Percentiles rank a stretch among this genome's conserved stretches.
These are phyloP conservation scores for Platichthys flesus DNA, from an alignment of 2,113 vertebrate species.

Conservation along the genomic window DNA sequence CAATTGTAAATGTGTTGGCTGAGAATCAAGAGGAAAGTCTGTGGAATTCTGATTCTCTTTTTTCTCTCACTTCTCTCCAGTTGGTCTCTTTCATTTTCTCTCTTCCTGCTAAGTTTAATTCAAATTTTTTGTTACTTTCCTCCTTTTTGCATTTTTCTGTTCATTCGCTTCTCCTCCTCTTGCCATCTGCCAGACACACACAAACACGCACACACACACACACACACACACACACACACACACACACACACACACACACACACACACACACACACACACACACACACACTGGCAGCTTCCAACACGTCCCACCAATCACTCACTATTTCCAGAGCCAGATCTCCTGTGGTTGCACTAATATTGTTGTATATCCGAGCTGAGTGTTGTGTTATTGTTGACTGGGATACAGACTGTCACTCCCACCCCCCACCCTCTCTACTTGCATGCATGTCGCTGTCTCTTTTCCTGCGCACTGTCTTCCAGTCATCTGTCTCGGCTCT, in stretches of 20 bases:
- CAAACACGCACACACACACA: conserved; percentile 19
- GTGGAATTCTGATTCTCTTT: conserved; percentile 39
- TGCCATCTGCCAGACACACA: conserved; percentile 35
- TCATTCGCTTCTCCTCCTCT: background rate
- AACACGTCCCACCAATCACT: conserved; percentile 1
- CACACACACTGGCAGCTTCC: conserved; percentile 8
- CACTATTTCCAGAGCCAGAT: conserved; percentile 6
- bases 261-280: conserved; percentile 1
- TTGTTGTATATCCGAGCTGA: conserved; percentile 49
- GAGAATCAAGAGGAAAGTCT: conserved; percentile 68
- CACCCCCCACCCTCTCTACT: background rate
- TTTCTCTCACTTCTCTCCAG: conserved; percentile 3
- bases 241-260: conserved; percentile 14
- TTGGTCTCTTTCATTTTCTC: background rate
- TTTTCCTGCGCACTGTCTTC: conserved; percentile 21
- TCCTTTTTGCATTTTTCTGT: background rate
- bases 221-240: conserved; percentile 7
- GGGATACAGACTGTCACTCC: background rate
- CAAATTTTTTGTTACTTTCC: background rate
- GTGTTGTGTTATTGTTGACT: conserved; percentile 53
- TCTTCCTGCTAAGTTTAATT: background rate
- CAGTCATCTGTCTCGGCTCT: conserved; percentile 54
- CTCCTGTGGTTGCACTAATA: conserved; percentile 51
- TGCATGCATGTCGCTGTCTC: background rate
- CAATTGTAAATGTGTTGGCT: conserved; percentile 75